Conservation (phyloP, 1,140 invertebrate species). For the Octopus bimaculoides region DNA sequence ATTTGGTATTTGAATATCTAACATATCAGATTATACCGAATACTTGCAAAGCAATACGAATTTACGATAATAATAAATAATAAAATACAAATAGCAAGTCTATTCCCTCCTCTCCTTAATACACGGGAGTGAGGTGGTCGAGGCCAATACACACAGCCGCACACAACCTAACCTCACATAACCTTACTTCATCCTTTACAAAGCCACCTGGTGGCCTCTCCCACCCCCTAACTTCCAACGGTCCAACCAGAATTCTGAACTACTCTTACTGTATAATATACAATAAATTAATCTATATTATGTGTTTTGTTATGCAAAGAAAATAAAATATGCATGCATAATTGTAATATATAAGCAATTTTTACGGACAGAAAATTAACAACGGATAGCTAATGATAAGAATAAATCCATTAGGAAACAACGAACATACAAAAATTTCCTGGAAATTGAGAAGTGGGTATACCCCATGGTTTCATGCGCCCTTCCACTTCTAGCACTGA, state of each 20-base stretch:
- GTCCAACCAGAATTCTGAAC: neutral
- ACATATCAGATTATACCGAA: neutral
- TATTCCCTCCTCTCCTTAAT: neutral
- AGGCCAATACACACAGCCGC: neutral
- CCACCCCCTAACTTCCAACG: neutral
- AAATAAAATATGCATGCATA: neutral
- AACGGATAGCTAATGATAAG: neutral
- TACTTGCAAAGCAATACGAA: constrained; percentile 5
- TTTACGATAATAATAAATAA: constrained; percentile 5
- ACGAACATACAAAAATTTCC: neutral
- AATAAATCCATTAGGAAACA: neutral
- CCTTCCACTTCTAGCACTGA: neutral
- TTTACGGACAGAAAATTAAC: neutral
- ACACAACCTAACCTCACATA: neutral
- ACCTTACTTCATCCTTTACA: constrained; percentile 7
- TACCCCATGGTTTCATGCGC: neutral
- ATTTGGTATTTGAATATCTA: constrained; percentile 5
- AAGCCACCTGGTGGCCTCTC: neutral
- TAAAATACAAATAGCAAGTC: constrained; percentile 5
- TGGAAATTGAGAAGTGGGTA: constrained; percentile 2
- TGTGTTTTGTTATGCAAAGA: neutral
- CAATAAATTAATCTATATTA: constrained; percentile 3
- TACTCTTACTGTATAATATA: constrained; percentile 5
- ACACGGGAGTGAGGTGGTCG: neutral
- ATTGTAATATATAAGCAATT: neutral